phyloP scores from a whole-genome alignment of 2,113 vertebrate genomes.

The Chlamydotis undulata region DNA sequence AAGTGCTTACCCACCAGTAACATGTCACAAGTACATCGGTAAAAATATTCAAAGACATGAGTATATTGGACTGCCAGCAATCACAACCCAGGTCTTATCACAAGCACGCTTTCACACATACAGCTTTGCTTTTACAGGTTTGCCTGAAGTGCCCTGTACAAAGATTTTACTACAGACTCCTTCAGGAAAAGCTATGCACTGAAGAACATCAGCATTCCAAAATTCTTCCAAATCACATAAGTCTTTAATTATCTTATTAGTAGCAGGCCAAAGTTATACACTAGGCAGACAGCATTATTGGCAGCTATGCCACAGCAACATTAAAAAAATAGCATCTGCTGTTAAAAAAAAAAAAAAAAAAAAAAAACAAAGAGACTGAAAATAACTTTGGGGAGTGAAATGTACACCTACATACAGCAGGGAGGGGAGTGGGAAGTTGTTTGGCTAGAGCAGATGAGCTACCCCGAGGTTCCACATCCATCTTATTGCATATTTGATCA shows the following conservation, averaged over 20 bases:
- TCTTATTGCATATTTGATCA: not conserved
- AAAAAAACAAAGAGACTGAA: not conserved
- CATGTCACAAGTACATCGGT: not conserved
- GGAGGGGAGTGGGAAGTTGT: not conserved
- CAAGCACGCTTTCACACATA: not conserved
- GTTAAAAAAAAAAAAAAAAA: not conserved
- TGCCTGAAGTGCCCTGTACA: not conserved
- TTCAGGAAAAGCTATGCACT: not conserved
- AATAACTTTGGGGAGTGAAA: not conserved
- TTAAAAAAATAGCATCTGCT: not conserved
- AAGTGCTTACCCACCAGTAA: conserved; percentile 26
- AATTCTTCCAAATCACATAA: not conserved
- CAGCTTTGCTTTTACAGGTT: not conserved
- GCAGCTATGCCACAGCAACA: conserved; percentile 36
- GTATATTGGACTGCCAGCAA: conserved; percentile 59
- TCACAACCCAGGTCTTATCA: conserved; percentile 31
- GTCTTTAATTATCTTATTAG: too few relatives aligned
- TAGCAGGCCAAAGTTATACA: not conserved
- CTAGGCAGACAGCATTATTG: conserved; percentile 31
- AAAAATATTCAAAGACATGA: conserved; percentile 31
- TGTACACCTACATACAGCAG: not conserved
- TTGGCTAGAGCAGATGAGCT: not conserved
- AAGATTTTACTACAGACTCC: not conserved
- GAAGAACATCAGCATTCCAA: conserved; percentile 4
- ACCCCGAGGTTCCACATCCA: not conserved